A percentile compares a stretch with the other conserved stretches of the same genome.
phyloP scores from a whole-genome alignment of 2,888 invertebrate genomes.

The Furcula furcula region DNA sequence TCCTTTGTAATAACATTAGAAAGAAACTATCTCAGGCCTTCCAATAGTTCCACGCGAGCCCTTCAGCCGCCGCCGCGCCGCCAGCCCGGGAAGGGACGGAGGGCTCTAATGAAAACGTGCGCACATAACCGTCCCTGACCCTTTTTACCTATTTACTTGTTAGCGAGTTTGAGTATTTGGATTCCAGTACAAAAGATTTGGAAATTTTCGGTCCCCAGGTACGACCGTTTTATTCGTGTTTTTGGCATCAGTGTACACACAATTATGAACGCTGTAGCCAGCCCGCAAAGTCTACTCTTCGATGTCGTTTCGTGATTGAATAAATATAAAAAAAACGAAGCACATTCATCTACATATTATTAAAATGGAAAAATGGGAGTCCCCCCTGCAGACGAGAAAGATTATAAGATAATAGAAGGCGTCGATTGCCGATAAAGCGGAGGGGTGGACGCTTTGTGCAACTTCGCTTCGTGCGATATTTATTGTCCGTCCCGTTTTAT shows the following conservation, averaged over 20 bases:
- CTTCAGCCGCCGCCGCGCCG: background rate
- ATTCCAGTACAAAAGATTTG: constrained; percentile 5
- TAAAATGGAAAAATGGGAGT: background rate
- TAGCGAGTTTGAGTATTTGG: constrained; percentile 5
- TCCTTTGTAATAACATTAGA: constrained; percentile 8
- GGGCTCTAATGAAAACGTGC: constrained; percentile 9
- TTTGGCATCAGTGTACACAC: background rate
- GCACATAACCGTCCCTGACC: constrained; percentile 5
- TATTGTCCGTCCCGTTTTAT: constrained; percentile 5
- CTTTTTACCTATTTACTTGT: constrained; percentile 11
- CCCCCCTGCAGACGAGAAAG: constrained; percentile 1
- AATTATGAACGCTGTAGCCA: background rate
- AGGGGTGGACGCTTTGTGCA: constrained; percentile 2
- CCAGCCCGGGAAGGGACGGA: background rate
- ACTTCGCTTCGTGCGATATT: constrained; percentile 2
- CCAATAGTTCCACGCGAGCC: background rate
- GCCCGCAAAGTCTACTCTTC: background rate
- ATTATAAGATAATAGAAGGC: constrained; percentile 7
- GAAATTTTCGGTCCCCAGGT: constrained; percentile 4
- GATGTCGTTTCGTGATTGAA: background rate
- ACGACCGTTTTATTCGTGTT: background rate
- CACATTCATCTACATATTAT: constrained; percentile 8
- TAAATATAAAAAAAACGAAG: constrained; percentile 1
- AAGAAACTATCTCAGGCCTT: constrained; percentile 3
- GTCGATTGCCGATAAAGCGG: constrained; percentile 9